Evolutionary conservation across 2,797 vertebrate genomes (phyloP).

Genomic region (Megalops cyprinoides): DNA sequence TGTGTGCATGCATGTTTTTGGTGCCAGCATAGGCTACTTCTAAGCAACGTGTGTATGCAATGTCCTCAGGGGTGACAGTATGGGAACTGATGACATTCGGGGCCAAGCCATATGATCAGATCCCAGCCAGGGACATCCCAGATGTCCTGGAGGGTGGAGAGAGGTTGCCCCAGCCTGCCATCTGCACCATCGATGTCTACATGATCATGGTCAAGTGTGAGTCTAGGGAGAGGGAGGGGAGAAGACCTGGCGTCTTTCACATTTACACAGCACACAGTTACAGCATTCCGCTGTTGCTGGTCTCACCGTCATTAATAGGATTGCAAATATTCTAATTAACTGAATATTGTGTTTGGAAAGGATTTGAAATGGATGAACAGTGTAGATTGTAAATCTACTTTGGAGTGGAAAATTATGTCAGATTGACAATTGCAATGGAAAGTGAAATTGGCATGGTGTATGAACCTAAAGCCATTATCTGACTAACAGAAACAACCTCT

Average conservation of each 20-base stretch:
- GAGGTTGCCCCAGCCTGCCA: slow-evolving; percentile 88
- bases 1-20: neutral
- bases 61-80: slow-evolving; percentile 85
- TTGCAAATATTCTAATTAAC: neutral
- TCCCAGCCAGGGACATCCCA: slow-evolving; percentile 92
- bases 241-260: neutral
- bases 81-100: slow-evolving; percentile 99
- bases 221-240: slow-evolving; percentile 48
- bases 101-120: slow-evolving; percentile 92
- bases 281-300: neutral
- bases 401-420: no score
- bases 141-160: slow-evolving; percentile 92
- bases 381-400: no score
- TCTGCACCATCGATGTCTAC: slow-evolving; percentile 97
- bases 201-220: slow-evolving; percentile 99
- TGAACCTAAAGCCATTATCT: no score
- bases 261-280: neutral
- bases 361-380: neutral
- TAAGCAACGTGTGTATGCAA: slow-evolving; percentile 11
- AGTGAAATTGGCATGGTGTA: no score
- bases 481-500: no score
- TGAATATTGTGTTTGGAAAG: neutral
- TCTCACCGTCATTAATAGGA: no score
- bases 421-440: no score
- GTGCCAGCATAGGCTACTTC: neutral